Percentiles rank a stretch among this genome's conserved stretches.
Conservation (phyloP, 2,113 vertebrate genomes). For the Nothobranchius kuhntae region DNA sequence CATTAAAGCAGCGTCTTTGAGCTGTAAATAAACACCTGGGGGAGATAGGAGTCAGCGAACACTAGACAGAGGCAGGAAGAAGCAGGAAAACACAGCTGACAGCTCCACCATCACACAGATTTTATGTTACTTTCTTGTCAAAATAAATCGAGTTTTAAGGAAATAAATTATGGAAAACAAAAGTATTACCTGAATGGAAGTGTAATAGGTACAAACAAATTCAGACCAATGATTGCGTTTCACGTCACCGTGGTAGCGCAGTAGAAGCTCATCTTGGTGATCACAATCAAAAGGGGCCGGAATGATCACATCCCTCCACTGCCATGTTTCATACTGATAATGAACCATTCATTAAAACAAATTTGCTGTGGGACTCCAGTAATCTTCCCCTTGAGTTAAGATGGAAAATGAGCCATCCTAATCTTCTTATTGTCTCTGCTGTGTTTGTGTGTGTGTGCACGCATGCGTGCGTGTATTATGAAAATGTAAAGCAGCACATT, state of each 20-base stretch:
- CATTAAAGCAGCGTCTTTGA: slow-evolving; percentile 58
- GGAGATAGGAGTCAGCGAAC: slow-evolving; percentile 20
- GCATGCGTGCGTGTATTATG: slow-evolving; percentile 5
- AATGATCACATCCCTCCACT: slow-evolving; percentile 50
- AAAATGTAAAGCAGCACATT: slow-evolving; percentile 38
- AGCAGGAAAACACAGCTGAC: slow-evolving; percentile 38
- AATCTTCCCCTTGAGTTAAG: slow-evolving; percentile 69
- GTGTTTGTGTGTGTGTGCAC: slow-evolving; percentile 25
- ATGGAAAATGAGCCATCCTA: slow-evolving; percentile 61
- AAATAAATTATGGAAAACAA: not conserved
- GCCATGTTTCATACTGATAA: slow-evolving; percentile 61
- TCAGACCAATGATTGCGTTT: slow-evolving; percentile 8
- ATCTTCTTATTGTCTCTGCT: slow-evolving; percentile 56
- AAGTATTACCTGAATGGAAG: slow-evolving; percentile 2
- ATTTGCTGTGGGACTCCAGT: slow-evolving; percentile 64
- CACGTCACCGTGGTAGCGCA: not conserved
- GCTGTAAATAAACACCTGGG: slow-evolving; percentile 64
- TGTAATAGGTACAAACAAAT: not conserved
- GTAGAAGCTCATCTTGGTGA: slow-evolving; percentile 34
- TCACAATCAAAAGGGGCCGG: slow-evolving; percentile 46
- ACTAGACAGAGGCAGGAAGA: slow-evolving; percentile 17
- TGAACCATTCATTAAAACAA: slow-evolving; percentile 65
- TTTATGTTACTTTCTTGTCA: not conserved
- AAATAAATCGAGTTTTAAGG: not conserved
- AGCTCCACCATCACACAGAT: slow-evolving; percentile 14